Percentiles rank a stretch among this genome's conserved stretches.
Conservation (phyloP, 2,888 invertebrate species). For the Synergus laeviventris region DNA sequence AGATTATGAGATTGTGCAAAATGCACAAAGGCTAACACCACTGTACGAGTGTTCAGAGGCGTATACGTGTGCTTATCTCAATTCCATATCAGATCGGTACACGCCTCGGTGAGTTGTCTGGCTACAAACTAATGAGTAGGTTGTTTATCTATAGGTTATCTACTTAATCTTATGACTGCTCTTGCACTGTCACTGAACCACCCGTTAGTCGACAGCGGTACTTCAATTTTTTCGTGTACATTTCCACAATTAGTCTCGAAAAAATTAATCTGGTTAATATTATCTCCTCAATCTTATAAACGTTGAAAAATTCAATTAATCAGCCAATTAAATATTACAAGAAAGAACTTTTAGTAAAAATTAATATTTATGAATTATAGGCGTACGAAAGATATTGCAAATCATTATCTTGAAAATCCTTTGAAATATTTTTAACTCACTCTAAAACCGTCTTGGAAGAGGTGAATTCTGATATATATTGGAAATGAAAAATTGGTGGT, state of each 20-base stretch:
- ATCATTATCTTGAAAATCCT: no score
- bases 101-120: constrained; percentile 30
- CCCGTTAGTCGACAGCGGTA: constrained; percentile 8
- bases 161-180: constrained; percentile 30
- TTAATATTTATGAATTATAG: background rate
- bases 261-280: constrained; percentile 12
- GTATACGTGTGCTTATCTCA: constrained; percentile 28
- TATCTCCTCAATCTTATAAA: background rate
- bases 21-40: constrained; percentile 37
- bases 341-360: background rate
- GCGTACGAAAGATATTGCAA: background rate
- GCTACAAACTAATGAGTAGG: constrained; percentile 38
- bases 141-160: constrained; percentile 34
- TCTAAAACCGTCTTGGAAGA: no score
- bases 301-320: background rate
- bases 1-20: constrained; percentile 37
- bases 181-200: constrained; percentile 28
- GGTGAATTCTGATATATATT: background rate
- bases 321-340: background rate
- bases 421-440: no score
- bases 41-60: constrained; percentile 31
- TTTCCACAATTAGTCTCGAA: background rate
- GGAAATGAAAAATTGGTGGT: constrained; percentile 2
- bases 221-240: background rate
- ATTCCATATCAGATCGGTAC: constrained; percentile 34